Evolutionary conservation across 2,888 invertebrate genomes (phyloP), one percentile per base, ranked within the genome.

Genomic region (Nomada fabriciana): DNA sequence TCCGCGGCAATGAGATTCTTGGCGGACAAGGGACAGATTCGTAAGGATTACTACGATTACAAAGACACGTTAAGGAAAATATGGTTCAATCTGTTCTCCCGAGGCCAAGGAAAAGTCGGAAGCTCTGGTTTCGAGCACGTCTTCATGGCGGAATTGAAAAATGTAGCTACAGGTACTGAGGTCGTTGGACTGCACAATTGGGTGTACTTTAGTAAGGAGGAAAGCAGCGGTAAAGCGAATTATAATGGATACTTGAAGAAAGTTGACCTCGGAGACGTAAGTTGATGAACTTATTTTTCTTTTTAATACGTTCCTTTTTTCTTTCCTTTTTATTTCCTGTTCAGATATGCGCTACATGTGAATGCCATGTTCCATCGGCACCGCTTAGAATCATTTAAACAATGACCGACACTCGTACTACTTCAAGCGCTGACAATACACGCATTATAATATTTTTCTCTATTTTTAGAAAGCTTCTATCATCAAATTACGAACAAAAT

Each of bases 51-150:
- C 68, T 93, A 93, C 84, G 96, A 96, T 53, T 97, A 97, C 91
- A 95, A 96, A 83, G 96, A 97, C 89, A 95, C 96, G n/a, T 93
- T 97, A 13, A 96, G 96, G 91, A 95, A 95, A 83, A 93, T 97
- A 15, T 97, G 97, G 97, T 97, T 97, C 91, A 96, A 96, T 50
- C 95, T 97, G 87, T 99, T 98, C 92, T 96, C 98, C 0, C 95
- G 98, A 82, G 96, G 97, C 47, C 91, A 92, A 18, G 97, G 97
- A 43, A 96, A 96, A 91, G 95, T 97, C 29, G 97, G 98, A 80
- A 98, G 98, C 89, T 97, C 97, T 55, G 98, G 98, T 1, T 98
- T 98, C 92, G 98, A 99, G 93, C 98, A 99, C 91, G 96, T 98
- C 29, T 98, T 98, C 93, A 95, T 98, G 2, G 97, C 98, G 0